Evolutionary conservation across 2,888 invertebrate species (phyloP).

Genomic region (Halictus quadricinctus): DNA sequence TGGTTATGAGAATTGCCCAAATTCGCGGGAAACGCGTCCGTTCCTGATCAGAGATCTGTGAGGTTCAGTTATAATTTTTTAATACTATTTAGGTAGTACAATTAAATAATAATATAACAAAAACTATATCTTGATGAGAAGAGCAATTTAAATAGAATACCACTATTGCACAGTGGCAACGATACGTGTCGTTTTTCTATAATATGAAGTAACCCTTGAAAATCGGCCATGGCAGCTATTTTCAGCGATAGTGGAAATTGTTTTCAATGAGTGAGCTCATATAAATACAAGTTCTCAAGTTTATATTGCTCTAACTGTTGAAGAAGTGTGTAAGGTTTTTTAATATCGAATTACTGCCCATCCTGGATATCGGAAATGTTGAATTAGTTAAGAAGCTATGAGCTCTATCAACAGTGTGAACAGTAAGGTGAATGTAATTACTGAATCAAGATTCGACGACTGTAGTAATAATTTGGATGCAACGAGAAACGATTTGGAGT

Average conservation of each 20-base stretch:
- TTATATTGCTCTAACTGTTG: constrained; percentile 15
- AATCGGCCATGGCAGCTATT: constrained; percentile 65
- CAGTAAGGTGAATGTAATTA: constrained; percentile 52
- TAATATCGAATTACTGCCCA: not conserved
- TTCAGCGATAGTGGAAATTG: constrained; percentile 67
- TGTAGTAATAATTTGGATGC: constrained; percentile 15
- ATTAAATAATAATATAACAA: constrained; percentile 15
- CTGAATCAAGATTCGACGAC: constrained; percentile 40
- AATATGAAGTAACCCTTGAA: constrained; percentile 65
- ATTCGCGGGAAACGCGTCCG: constrained; percentile 79
- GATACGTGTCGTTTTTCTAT: constrained; percentile 26
- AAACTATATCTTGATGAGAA: not conserved
- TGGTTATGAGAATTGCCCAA: constrained; percentile 65
- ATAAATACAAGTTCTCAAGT: constrained; percentile 9
- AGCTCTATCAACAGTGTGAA: constrained; percentile 51
- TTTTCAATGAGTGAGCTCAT: constrained; percentile 55
- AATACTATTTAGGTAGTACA: constrained; percentile 41
- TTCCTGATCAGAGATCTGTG: constrained; percentile 52
- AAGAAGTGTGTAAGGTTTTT: constrained; percentile 35
- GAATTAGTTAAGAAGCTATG: constrained; percentile 58
- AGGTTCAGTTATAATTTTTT: constrained; percentile 43
- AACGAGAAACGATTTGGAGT: constrained; percentile 30
- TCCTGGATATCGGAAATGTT: constrained; percentile 45
- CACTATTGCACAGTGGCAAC: not conserved
- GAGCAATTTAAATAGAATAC: constrained; percentile 15